Evolutionary conservation across 1,140 invertebrate species (phyloP), one percentile per base, ranked within the genome.

Genomic region (Homalodisca vitripennis): DNA sequence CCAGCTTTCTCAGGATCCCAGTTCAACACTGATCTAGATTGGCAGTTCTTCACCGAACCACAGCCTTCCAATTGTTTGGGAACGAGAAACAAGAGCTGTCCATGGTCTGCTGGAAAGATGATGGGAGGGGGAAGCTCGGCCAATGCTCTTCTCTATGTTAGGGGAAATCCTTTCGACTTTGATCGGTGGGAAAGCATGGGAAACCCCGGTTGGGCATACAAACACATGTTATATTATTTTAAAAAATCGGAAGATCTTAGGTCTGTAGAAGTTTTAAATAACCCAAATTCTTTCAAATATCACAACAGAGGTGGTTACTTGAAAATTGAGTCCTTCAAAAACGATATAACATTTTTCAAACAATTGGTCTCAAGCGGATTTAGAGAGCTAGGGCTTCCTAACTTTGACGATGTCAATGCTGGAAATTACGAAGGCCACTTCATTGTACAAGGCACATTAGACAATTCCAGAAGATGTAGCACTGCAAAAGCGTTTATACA

Each of bases 401-500:
- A 95, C 85, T 94, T 92, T 10, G 74, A 88, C 0, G 88, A 90
- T 77, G 80, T 92, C 66, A 92, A 94, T 78, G 87, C 93, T 10
- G 85, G 86, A 0, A 84, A 90, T 72, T 90, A 93, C 76, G 92
- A 90, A 0, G 92, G 92, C 3, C 93, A 91, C 74, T 86, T 87
- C 0, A 85, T 92, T 48, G 87, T 91, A 0, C 92, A 70, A 75
- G 79, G 85, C 47, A 97, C 94, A 0, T 91, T 95, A n/a, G 80
- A 93, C 31, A 84, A 93, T 55, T 94, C 93, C 0, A 88, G 87
- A 14, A 83, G 95, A 51, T 97, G 95, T 79, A 94, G 90, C 53
- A 93, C 94, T 0, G 87, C 93, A 0, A 93, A 92, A 77, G 94
- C 92, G 0, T 97, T 92, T 74, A 77, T 93, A 12, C 85, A 88